Conservation (phyloP, 2,113 vertebrate species). For the Halichoerus grypus region DNA sequence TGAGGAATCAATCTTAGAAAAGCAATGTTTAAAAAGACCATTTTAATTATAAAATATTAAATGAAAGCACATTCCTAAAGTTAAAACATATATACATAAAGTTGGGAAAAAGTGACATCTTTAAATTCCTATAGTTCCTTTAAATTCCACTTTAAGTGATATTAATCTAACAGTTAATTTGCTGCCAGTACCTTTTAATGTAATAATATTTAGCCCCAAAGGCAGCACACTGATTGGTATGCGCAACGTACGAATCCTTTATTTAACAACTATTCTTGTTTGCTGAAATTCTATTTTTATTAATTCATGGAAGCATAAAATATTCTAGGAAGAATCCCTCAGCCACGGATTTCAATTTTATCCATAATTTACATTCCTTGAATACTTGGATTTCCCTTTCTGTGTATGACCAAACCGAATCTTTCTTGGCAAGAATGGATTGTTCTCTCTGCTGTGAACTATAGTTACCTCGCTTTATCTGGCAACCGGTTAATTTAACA, state of each 20-base stretch:
- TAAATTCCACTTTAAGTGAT: neutral
- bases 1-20: neutral
- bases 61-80: neutral
- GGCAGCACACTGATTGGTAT: neutral
- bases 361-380: neutral
- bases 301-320: neutral
- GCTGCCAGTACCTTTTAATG: neutral
- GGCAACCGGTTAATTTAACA: constrained; percentile 1
- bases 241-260: neutral
- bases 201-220: neutral
- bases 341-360: neutral
- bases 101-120: neutral
- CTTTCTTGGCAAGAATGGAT: neutral
- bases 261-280: neutral
- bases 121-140: neutral
- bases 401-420: neutral
- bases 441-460: neutral
- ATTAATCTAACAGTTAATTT: neutral
- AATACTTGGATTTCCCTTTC: constrained; percentile 11
- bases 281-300: constrained; percentile 17
- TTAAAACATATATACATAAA: neutral
- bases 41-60: constrained; percentile 23
- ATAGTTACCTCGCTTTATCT: neutral
- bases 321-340: constrained; percentile 4
- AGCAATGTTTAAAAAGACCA: neutral